Evolutionary conservation across 2,888 invertebrate genomes (phyloP).

Genomic region (Drosophila eohydei): DNA sequence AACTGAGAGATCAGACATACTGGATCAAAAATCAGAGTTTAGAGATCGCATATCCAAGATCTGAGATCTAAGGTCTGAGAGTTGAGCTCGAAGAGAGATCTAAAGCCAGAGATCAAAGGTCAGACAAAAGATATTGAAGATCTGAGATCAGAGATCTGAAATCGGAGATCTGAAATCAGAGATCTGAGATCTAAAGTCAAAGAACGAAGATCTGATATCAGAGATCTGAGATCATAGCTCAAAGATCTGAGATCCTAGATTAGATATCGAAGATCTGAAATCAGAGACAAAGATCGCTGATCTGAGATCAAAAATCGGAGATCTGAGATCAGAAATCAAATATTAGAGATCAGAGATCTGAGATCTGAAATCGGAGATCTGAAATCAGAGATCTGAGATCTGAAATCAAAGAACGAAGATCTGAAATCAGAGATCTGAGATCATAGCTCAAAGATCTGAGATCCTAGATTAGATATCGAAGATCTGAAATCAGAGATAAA

Average conservation of each 20-base stretch:
- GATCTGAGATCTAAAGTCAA: background rate
- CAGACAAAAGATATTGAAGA: background rate
- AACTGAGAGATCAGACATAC: too few relatives aligned
- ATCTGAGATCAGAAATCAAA: background rate
- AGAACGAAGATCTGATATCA: background rate
- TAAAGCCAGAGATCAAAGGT: background rate
- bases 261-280: background rate
- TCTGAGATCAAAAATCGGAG: background rate
- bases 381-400: background rate
- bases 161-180: background rate
- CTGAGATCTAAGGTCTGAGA: background rate
- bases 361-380: background rate
- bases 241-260: background rate
- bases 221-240: constrained; percentile 1
- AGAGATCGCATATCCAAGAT: background rate
- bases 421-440: constrained; percentile 2
- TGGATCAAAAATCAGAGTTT: background rate
- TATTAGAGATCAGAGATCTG: background rate
- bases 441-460: background rate
- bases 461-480: background rate
- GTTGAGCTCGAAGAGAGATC: background rate
- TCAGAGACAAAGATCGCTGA: background rate
- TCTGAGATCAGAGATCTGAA: background rate
- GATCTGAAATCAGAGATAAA: background rate
- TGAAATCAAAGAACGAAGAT: background rate